Percentiles rank a stretch among this genome's conserved stretches.
These are phyloP conservation scores for Popillia japonica DNA, from an alignment of 1,140 invertebrate species.

Conservation along the genomic window DNA sequence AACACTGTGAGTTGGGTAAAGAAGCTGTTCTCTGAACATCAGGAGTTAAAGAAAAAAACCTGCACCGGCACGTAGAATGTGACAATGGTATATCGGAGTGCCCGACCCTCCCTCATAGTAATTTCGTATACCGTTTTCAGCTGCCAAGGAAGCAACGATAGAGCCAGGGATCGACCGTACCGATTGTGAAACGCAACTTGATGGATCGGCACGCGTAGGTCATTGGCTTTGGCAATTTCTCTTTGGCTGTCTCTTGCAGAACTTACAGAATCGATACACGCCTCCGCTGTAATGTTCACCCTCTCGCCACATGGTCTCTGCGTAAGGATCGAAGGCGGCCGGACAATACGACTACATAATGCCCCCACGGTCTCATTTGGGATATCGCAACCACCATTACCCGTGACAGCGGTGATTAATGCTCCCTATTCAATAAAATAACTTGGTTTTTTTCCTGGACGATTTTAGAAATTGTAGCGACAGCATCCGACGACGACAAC, in stretches of 20 bases:
- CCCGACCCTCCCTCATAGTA: neutral
- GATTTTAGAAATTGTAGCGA: slow-evolving; percentile 35
- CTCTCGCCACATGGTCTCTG: slow-evolving; percentile 24
- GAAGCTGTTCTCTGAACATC: slow-evolving; percentile 54
- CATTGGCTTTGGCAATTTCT: slow-evolving; percentile 78
- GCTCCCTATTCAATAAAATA: slow-evolving; percentile 43
- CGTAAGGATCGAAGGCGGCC: slow-evolving; percentile 34
- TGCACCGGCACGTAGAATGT: slow-evolving; percentile 29
- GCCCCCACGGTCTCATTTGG: slow-evolving; percentile 41
- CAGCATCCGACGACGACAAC: slow-evolving; percentile 30
- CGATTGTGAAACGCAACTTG: slow-evolving; percentile 56
- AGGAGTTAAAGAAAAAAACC: slow-evolving; percentile 33
- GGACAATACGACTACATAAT: slow-evolving; percentile 37
- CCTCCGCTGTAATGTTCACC: slow-evolving; percentile 29
- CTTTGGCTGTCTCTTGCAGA: slow-evolving; percentile 64
- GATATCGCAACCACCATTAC: slow-evolving; percentile 44
- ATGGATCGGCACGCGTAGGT: slow-evolving; percentile 75
- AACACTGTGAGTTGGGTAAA: slow-evolving; percentile 73
- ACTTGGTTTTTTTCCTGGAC: slow-evolving; percentile 18
- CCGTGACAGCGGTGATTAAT: slow-evolving; percentile 47
- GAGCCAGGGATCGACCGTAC: slow-evolving; percentile 42
- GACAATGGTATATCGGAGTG: neutral
- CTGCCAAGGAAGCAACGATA: slow-evolving; percentile 28
- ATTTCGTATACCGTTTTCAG: slow-evolving; percentile 26
- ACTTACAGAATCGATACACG: slow-evolving; percentile 44